Evolutionary conservation across 2,113 vertebrate genomes (phyloP).

Genomic region (Athene cunicularia): DNA sequence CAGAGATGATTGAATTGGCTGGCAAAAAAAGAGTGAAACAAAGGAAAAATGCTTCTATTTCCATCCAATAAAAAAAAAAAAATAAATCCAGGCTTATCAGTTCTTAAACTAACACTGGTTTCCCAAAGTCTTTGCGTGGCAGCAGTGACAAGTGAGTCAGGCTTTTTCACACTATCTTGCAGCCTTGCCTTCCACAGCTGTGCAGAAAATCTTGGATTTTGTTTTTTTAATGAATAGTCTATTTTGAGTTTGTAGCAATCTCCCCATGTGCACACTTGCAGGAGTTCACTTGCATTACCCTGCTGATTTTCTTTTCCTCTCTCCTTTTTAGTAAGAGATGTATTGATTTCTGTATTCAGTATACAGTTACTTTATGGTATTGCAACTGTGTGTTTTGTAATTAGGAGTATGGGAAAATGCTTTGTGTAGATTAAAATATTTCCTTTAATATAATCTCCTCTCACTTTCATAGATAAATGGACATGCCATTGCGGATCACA

Average conservation of each 20-base stretch:
- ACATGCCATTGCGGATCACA: not conserved
- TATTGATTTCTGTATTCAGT: slow-evolving; percentile 47
- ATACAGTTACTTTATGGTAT: slow-evolving; percentile 43
- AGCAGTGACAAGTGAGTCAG: not conserved
- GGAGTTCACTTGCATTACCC: slow-evolving; percentile 8
- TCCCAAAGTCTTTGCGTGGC: not conserved
- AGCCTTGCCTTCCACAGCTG: slow-evolving; percentile 2
- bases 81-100: not conserved
- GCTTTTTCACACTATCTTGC: not conserved
- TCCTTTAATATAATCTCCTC: slow-evolving; percentile 57
- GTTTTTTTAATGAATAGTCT: not conserved
- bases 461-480: not conserved
- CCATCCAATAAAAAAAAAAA: not conserved
- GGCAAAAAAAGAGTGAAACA: not conserved
- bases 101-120: not conserved
- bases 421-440: slow-evolving; percentile 50
- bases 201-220: slow-evolving; percentile 4
- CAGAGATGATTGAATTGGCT: not conserved
- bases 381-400: slow-evolving; percentile 33
- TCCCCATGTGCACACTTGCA: not conserved
- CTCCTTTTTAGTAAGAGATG: slow-evolving; percentile 36
- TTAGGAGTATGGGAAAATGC: slow-evolving; percentile 40
- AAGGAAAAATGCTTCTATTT: not conserved
- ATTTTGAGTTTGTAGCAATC: not conserved
- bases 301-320: not conserved